These are phyloP conservation scores for Corythaeola cristata DNA, from an alignment of 2,113 vertebrate genomes.

Conservation along the genomic window DNA sequence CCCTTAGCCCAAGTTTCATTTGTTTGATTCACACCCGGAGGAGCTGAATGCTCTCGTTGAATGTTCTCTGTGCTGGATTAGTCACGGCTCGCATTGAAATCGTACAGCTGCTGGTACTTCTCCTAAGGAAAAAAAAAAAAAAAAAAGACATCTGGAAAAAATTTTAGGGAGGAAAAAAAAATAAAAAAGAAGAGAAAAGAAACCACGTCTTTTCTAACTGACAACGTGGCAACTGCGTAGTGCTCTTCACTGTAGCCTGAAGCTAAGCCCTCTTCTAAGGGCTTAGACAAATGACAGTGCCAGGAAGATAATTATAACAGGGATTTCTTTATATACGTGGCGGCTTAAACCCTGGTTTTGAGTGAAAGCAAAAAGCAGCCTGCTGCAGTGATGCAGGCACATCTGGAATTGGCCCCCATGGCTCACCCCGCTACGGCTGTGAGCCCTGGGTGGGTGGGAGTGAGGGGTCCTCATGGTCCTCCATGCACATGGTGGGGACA, in stretches of 20 bases:
- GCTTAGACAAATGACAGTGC: constrained; percentile 55
- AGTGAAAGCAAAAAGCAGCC: background rate
- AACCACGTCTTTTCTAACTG: constrained; percentile 61
- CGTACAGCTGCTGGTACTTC: constrained; percentile 36
- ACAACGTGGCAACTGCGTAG: constrained; percentile 78
- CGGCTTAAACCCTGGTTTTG: constrained; percentile 1
- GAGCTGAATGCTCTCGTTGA: constrained; percentile 16
- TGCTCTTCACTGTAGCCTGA: constrained; percentile 40
- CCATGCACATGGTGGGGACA: background rate
- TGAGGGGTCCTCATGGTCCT: background rate
- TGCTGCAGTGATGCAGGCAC: background rate
- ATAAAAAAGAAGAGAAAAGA: constrained; percentile 45
- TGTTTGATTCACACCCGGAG: background rate
- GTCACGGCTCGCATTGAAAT: constrained; percentile 65
- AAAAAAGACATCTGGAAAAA: constrained; percentile 70
- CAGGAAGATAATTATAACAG: constrained; percentile 58
- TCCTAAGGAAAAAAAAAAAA: constrained; percentile 4
- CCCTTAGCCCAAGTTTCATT: background rate
- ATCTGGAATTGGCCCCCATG: background rate
- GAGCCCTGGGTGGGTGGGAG: background rate
- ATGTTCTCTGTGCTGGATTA: constrained; percentile 65
- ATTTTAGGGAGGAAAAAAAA: constrained; percentile 24
- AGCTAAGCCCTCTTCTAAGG: constrained; percentile 53
- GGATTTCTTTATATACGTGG: constrained; percentile 70
- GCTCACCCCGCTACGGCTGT: rapidly evolving